Evolutionary conservation across 92 coral and sea anemone species (phyloP).

Genomic region (Hydrozoanthus gracilis): DNA sequence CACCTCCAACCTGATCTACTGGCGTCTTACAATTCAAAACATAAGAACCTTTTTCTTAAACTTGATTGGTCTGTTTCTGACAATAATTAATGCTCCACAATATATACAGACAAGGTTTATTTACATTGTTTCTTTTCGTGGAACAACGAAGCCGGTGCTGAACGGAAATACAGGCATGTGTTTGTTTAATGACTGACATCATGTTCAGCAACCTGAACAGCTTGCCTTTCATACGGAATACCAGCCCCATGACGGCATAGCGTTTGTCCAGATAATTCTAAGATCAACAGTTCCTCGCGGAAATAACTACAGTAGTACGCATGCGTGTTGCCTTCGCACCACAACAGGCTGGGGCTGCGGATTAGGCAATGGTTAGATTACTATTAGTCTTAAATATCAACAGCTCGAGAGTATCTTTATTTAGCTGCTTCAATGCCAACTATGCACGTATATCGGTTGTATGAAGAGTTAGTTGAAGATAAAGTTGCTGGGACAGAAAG

Average conservation of each 20-base stretch:
- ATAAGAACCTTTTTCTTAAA: background rate
- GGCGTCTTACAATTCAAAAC: too few relatives aligned
- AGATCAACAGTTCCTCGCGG: slow-evolving; percentile 1
- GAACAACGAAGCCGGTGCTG: too few relatives aligned
- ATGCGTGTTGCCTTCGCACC: slow-evolving; percentile 37
- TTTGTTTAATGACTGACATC: too few relatives aligned
- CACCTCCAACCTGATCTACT: too few relatives aligned
- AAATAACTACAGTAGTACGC: slow-evolving; percentile 30
- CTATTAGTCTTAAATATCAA: background rate
- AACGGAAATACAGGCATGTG: too few relatives aligned
- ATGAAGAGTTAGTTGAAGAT: too few relatives aligned
- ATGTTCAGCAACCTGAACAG: background rate
- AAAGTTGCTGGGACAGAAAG: too few relatives aligned
- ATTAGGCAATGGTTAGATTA: slow-evolving; percentile 21
- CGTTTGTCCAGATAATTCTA: background rate
- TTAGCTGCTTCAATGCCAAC: too few relatives aligned
- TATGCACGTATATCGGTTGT: too few relatives aligned
- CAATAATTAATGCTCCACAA: background rate
- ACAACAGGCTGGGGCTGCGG: slow-evolving; percentile 43
- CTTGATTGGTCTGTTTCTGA: background rate
- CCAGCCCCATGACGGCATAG: background rate
- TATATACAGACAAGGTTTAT: too few relatives aligned
- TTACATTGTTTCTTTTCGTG: too few relatives aligned
- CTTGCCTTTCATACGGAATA: background rate
- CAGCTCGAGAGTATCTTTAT: too few relatives aligned